Conservation (phyloP, 2,888 invertebrate genomes). For the Epistrophe grossulariae region DNA sequence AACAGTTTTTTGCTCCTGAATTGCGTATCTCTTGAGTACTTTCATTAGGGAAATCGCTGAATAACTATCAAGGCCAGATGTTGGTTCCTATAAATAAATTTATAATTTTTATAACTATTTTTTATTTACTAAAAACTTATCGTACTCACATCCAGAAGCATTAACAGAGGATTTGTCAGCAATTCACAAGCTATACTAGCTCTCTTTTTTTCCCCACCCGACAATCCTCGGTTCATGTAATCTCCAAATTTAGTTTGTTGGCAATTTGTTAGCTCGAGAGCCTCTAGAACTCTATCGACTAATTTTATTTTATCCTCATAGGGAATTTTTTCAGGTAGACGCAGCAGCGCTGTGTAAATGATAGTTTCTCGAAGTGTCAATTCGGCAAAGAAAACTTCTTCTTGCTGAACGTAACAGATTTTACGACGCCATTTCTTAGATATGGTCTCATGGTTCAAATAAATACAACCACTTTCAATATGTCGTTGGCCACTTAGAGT, state of each 20-base stretch:
- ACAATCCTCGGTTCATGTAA: slow-evolving; percentile 89
- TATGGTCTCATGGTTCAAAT: slow-evolving; percentile 87
- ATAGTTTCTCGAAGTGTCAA: slow-evolving; percentile 91
- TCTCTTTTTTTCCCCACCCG: slow-evolving; percentile 93
- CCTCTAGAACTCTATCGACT: slow-evolving; percentile 91
- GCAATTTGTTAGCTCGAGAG: slow-evolving; percentile 89
- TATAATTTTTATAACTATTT: neutral
- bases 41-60: slow-evolving; percentile 90
- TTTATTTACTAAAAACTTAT: neutral
- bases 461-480: slow-evolving; percentile 88
- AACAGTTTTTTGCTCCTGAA: slow-evolving; percentile 90
- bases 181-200: slow-evolving; percentile 93
- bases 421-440: slow-evolving; percentile 89
- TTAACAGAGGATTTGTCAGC: slow-evolving; percentile 91
- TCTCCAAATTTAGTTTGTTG: slow-evolving; percentile 92
- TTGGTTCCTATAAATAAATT: slow-evolving; percentile 87
- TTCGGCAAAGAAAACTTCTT: slow-evolving; percentile 92
- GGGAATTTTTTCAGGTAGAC: slow-evolving; percentile 89
- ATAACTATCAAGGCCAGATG: slow-evolving; percentile 92
- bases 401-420: slow-evolving; percentile 92
- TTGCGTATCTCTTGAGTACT: slow-evolving; percentile 89
- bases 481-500: slow-evolving; percentile 89
- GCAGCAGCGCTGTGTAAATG: slow-evolving; percentile 86
- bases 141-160: slow-evolving; percentile 90
- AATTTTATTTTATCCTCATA: slow-evolving; percentile 90